These are phyloP conservation scores for Yoshiicerus persimilis DNA, from an alignment of 1,140 invertebrate genomes.

Conservation along the genomic window DNA sequence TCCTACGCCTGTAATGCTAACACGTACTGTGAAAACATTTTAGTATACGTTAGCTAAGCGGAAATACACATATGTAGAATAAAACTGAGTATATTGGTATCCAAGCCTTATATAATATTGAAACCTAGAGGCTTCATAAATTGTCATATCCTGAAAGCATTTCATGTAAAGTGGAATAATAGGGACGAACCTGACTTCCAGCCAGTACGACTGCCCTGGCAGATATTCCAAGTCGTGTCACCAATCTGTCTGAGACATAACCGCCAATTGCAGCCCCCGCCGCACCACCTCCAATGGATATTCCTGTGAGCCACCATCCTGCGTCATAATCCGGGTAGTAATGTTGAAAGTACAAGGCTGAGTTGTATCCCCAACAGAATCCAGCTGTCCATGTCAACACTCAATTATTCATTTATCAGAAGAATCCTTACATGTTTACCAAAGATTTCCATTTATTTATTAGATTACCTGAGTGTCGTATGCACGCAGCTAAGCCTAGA, in stretches of 20 bases:
- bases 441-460: no score
- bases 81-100: no score
- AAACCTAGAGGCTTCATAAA: no score
- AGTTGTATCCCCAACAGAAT: conserved; percentile 87
- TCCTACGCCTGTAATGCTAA: no score
- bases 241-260: conserved; percentile 83
- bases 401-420: no score
- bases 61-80: no score
- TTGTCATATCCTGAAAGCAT: background rate
- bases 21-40: no score
- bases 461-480: conserved; percentile 80
- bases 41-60: no score
- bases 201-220: conserved; percentile 81
- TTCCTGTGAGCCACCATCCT: conserved; percentile 82
- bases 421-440: no score
- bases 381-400: conserved; percentile 67
- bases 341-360: conserved; percentile 80
- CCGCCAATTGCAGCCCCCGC: conserved; percentile 83
- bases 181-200: conserved; percentile 63
- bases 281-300: conserved; percentile 81
- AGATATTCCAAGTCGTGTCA: conserved; percentile 80
- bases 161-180: background rate
- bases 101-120: no score
- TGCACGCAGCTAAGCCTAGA: conserved; percentile 80
- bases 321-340: conserved; percentile 85